Evolutionary conservation across 2,113 vertebrate species (phyloP).

Genomic region (Albula glossodonta): DNA sequence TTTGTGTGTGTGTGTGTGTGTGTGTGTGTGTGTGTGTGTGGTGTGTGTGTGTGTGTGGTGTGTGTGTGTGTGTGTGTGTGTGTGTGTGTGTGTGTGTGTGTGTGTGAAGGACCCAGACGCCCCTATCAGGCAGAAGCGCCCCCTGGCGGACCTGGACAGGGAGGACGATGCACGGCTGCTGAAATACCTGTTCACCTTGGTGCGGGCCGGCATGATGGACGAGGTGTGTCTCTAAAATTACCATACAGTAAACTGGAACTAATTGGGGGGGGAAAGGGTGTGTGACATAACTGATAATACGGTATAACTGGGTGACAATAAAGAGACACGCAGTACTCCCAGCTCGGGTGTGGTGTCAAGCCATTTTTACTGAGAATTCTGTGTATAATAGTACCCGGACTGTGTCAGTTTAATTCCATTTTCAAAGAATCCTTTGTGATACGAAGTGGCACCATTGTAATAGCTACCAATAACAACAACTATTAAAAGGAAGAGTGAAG

Average conservation of each 20-base stretch:
- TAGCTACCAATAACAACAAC: no score
- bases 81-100: background rate
- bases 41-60: slow-evolving; percentile 6
- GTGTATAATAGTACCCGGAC: no score
- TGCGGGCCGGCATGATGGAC: slow-evolving; percentile 94
- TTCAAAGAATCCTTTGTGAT: no score
- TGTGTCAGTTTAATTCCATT: no score
- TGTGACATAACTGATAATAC: no score
- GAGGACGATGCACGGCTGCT: slow-evolving; percentile 90
- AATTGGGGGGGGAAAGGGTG: no score
- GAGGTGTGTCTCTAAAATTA: slow-evolving; percentile 71
- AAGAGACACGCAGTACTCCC: no score
- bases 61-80: slow-evolving; percentile 13
- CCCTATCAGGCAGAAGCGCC: slow-evolving; percentile 90
- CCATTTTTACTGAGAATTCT: no score
- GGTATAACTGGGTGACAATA: no score
- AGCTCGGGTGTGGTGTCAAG: no score
- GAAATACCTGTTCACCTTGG: slow-evolving; percentile 90
- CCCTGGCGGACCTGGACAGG: slow-evolving; percentile 90
- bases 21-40: background rate
- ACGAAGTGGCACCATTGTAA: no score
- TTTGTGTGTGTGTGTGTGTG: slow-evolving; percentile 13
- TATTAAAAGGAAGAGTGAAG: no score
- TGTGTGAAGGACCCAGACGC: slow-evolving; percentile 87
- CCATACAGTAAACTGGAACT: background rate